Percentiles rank a stretch among this genome's conserved stretches.
These are phyloP conservation scores for Eristalinus aeneus DNA, from an alignment of 2,888 invertebrate species.

Conservation along the genomic window DNA sequence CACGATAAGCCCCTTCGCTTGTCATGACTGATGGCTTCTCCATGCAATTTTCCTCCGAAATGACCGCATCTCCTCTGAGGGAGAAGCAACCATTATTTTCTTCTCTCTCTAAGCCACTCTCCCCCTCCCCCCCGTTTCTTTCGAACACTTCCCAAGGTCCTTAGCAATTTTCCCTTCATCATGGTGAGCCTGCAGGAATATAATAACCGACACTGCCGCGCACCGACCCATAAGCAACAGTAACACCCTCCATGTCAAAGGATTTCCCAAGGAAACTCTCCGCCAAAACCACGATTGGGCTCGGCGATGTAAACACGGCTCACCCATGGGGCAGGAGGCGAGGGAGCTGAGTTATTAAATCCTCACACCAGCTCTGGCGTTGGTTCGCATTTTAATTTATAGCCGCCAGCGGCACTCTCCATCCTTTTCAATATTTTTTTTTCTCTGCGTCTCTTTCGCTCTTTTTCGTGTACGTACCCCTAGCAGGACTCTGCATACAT, in stretches of 20 bases:
- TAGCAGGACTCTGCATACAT: neutral
- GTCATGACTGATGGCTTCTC: no score
- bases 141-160: conserved; percentile 5
- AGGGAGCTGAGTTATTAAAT: conserved; percentile 50
- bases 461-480: conserved; percentile 9
- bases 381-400: conserved; percentile 57
- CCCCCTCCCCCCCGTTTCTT: no score
- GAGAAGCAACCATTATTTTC: neutral
- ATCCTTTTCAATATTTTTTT: neutral
- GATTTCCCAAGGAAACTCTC: conserved; percentile 25
- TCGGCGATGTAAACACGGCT: neutral
- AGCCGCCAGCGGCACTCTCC: conserved; percentile 36
- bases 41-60: no score
- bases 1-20: no score
- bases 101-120: neutral
- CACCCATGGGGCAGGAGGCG: neutral
- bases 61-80: neutral
- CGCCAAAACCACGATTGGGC: neutral
- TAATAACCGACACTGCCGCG: conserved; percentile 27
- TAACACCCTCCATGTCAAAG: conserved; percentile 45
- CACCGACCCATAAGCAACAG: conserved; percentile 4
- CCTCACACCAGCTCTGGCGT: conserved; percentile 8
- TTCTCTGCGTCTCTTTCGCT: neutral
- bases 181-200: neutral
- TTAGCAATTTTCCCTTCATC: conserved; percentile 48